Base-by-base conservation (phyloP, 2,888 invertebrate species). In the Ceriagrion tenellum region DNA sequence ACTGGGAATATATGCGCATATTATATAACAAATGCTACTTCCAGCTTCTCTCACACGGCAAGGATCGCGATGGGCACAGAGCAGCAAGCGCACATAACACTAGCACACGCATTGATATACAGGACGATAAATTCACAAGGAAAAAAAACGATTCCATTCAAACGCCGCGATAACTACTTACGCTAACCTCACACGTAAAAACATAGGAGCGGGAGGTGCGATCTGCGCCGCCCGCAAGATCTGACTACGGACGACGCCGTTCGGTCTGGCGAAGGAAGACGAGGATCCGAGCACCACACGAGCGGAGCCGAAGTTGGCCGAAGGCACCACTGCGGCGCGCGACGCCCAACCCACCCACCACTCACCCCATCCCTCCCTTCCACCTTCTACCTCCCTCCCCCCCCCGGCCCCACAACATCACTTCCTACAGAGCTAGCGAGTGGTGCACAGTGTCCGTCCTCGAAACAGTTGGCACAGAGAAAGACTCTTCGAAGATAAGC, bases 301-400 rank as follows among this genome's bases (percentile, higher is more conserved):
- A 91, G 63, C 63, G 91, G 59, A 91, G 20, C 91, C 91, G 91
- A 91, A 91, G 91, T 40, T 91, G 23, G 23, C 91, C 91, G 91
- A 91, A 20, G 6, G 18, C 91, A 40, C 91, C 91, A 63, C 91
- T 91, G 90, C 90, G 90, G 30, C 56, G 47, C 47, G 47, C 47
- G 47, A 47, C 47, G 47, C 47, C 47, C 47, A 47, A 8, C 47
- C 47, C 2, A 8, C 47, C 47, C 2, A 8, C 47, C n/a, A n/a
- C n/a, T n/a, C n/a, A n/a, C n/a, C n/a, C n/a, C n/a, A n/a, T n/a
- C n/a, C n/a, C n/a, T n/a, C n/a, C n/a, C n/a, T n/a, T n/a, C n/a
- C n/a, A n/a, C n/a, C n/a, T n/a, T n/a, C n/a, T n/a, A n/a, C n/a
- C 90, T 16, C 90, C n/a, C 88, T 26, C 88, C 16, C 88, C 88